Percentiles rank a stretch among this genome's conserved stretches.
Evolutionary conservation across 2,113 vertebrate species (phyloP).

Genomic region (Cathartes aura): DNA sequence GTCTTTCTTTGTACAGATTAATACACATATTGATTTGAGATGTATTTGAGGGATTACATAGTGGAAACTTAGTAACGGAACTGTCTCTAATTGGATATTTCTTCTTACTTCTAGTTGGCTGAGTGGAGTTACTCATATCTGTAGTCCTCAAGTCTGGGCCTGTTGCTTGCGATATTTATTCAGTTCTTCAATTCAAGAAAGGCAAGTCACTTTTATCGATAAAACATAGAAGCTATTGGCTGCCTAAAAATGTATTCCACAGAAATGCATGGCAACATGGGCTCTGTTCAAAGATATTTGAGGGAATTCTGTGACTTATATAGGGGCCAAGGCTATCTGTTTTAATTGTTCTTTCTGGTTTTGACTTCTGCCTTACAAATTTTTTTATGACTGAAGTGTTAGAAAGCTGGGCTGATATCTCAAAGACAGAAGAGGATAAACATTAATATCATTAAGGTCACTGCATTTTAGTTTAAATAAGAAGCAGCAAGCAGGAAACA

Average conservation of each 20-base stretch:
- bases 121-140: conserved; percentile 87
- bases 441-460: not conserved
- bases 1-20: not conserved
- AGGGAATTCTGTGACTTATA: not conserved
- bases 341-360: not conserved
- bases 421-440: not conserved
- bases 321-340: not conserved
- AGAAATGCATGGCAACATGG: not conserved
- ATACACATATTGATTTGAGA: not conserved
- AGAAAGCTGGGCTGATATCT: not conserved
- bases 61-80: not conserved
- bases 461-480: not conserved
- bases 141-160: conserved; percentile 89
- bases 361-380: not conserved
- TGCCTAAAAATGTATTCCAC: not conserved
- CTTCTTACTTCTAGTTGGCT: conserved; percentile 85
- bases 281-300: not conserved
- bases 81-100: not conserved
- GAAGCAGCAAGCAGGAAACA: not conserved
- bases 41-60: not conserved
- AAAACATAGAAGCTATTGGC: not conserved
- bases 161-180: conserved; percentile 89
- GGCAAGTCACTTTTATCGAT: conserved; percentile 74
- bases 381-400: not conserved
- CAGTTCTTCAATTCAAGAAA: conserved; percentile 88